phyloP scores from a whole-genome alignment of 2,888 invertebrate species.

The Tetheella fluctuosa region DNA sequence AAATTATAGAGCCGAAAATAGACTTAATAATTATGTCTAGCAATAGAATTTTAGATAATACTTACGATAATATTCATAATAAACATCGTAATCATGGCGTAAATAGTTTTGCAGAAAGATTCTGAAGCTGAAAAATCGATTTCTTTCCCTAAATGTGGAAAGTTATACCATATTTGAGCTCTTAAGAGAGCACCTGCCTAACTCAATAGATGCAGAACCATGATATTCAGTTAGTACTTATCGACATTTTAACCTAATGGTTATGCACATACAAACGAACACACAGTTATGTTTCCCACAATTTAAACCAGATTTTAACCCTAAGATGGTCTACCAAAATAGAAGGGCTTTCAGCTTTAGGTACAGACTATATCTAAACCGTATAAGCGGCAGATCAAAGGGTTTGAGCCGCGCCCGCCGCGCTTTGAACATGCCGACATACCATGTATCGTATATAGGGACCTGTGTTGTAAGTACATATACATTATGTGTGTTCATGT shows the following conservation, averaged over 20 bases:
- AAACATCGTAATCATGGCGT: too few relatives aligned
- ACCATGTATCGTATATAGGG: constrained; percentile 28
- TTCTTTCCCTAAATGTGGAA: too few relatives aligned
- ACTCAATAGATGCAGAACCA: too few relatives aligned
- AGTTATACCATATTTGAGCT: too few relatives aligned
- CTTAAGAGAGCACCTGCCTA: too few relatives aligned
- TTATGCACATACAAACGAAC: neutral
- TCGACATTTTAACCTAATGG: neutral
- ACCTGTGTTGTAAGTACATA: constrained; percentile 19
- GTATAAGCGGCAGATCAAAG: constrained; percentile 67
- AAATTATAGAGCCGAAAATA: too few relatives aligned
- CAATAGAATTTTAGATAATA: too few relatives aligned
- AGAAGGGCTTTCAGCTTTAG: constrained; percentile 56
- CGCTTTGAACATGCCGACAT: constrained; percentile 65
- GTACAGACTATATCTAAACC: constrained; percentile 47
- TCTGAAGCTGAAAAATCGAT: too few relatives aligned
- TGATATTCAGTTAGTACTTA: too few relatives aligned
- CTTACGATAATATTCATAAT: too few relatives aligned
- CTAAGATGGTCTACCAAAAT: constrained; percentile 66
- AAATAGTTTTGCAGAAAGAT: too few relatives aligned
- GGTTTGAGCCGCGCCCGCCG: constrained; percentile 46
- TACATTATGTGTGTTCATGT: constrained; percentile 20
- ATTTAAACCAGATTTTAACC: constrained; percentile 45
- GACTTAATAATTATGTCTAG: too few relatives aligned
- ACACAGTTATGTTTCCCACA: constrained; percentile 3